Base-by-base conservation (phyloP, 2,888 invertebrate genomes). In the Syritta pipiens region DNA sequence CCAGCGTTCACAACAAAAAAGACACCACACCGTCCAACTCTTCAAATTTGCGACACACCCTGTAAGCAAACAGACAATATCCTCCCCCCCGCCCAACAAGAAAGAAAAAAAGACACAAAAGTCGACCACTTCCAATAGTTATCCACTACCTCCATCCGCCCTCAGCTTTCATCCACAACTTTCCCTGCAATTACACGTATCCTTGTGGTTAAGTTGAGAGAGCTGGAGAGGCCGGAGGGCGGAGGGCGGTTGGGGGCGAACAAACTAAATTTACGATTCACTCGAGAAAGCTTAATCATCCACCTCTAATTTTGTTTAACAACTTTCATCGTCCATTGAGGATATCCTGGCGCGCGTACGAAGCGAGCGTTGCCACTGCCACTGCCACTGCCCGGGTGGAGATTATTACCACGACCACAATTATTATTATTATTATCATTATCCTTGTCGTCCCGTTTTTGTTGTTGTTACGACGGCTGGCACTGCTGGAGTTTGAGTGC, bases 211-310 rank as follows among this genome's bases (percentile, higher is more conserved):
- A 17, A 14, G 2, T 12, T n/a, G 3, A 14, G 5, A 14, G 14
- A 17, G 17, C 6, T 12, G 5, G 37, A 17, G 28, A 7, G 28
- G 28, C 2, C 28, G 28, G n/a, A 28, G 28, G 4, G 42, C 26
- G 12, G 28, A 24, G 9, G 9, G 17, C 2, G 9, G 20, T 1
- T 4, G 9, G 1, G 14, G n/a, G 12, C n/a, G 40, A 42, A 22
- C 20, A 14, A 69, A 51, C 24, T 42, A 60, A 74, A 74, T 74
- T 74, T 68, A 79, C 62, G 79, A 79, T 57, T 57, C 74, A 68
- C 68, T 40, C 35, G 74, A 79, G 79, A 46, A 74, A 79, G 55
- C 74, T 79, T 74, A 79, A 68, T 79, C 79, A 79, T 79, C 74
- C 44, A 68, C 67, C 67, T 79, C 79, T 68, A 67, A 67, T 79